phyloP scores from a whole-genome alignment of 2,888 invertebrate species.

The Tricholauxania praeusta region DNA sequence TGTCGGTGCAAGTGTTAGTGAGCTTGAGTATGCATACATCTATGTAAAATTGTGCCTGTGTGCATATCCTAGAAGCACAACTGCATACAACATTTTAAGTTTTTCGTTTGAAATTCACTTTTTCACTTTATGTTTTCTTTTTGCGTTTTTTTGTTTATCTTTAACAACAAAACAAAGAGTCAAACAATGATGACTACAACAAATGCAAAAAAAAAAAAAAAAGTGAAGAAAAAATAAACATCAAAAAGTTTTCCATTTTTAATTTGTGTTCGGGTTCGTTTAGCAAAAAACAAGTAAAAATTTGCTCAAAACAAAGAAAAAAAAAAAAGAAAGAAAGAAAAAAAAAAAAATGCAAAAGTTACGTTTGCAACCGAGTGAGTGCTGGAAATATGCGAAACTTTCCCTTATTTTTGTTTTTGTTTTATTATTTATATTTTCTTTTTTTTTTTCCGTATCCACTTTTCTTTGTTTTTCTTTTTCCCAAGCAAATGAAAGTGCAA shows the following conservation, averaged over 20 bases:
- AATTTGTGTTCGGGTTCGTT: constrained; percentile 17
- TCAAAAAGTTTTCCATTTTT: constrained; percentile 11
- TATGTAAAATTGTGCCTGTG: no score
- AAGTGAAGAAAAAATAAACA: neutral
- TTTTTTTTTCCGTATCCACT: no score
- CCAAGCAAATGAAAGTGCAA: no score
- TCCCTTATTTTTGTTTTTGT: neutral
- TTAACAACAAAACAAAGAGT: constrained; percentile 4
- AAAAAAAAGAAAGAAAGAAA: no score
- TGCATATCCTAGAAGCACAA: constrained; percentile 1
- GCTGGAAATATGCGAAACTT: constrained; percentile 7
- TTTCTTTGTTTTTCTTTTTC: no score
- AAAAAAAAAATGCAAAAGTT: neutral
- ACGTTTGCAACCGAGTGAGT: neutral
- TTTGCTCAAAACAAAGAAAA: no score
- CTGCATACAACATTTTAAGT: neutral
- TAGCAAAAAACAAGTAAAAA: neutral
- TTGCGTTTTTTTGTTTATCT: neutral
- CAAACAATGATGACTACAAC: constrained; percentile 7
- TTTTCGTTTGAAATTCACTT: constrained; percentile 12
- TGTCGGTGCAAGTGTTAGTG: neutral
- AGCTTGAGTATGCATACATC: no score
- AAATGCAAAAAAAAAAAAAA: neutral
- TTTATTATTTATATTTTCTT: neutral
- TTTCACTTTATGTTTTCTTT: neutral